These are phyloP conservation scores for Doryteuthis pealeii DNA, from an alignment of 1,140 invertebrate genomes.

Conservation along the genomic window DNA sequence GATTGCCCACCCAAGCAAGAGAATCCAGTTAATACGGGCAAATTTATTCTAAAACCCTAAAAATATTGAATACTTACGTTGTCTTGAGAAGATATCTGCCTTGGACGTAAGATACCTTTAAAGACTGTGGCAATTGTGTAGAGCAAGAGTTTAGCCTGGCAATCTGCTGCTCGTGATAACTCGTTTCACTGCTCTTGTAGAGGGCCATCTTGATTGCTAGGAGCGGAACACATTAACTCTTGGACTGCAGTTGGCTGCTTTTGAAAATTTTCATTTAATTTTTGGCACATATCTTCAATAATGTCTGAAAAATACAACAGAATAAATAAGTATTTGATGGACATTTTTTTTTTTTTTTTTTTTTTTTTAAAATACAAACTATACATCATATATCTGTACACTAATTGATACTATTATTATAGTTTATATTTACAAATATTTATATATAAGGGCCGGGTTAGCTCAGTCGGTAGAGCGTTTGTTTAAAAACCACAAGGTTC, in stretches of 20 bases:
- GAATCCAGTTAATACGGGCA: too few species aligned
- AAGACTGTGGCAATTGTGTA: slow-evolving; percentile 81
- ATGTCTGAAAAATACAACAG: slow-evolving; percentile 45
- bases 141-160: slow-evolving; percentile 78
- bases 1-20: too few species aligned
- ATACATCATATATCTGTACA: too few species aligned
- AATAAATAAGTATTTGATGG: too few species aligned
- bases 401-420: too few species aligned
- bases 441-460: too few species aligned
- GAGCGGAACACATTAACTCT: slow-evolving; percentile 83
- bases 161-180: slow-evolving; percentile 78
- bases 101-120: slow-evolving; percentile 77
- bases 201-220: slow-evolving; percentile 82
- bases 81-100: slow-evolving; percentile 75
- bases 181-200: slow-evolving; percentile 63
- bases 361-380: too few species aligned
- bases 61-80: slow-evolving; percentile 71
- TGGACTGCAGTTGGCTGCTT: slow-evolving; percentile 78
- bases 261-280: slow-evolving; percentile 82
- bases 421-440: too few species aligned
- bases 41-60: too few species aligned
- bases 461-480: too few species aligned
- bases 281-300: slow-evolving; percentile 78
- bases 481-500: too few species aligned
- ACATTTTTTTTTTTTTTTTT: too few species aligned